Base-by-base conservation (phyloP, 2,113 vertebrate genomes). In the Osmerus mordax region DNA sequence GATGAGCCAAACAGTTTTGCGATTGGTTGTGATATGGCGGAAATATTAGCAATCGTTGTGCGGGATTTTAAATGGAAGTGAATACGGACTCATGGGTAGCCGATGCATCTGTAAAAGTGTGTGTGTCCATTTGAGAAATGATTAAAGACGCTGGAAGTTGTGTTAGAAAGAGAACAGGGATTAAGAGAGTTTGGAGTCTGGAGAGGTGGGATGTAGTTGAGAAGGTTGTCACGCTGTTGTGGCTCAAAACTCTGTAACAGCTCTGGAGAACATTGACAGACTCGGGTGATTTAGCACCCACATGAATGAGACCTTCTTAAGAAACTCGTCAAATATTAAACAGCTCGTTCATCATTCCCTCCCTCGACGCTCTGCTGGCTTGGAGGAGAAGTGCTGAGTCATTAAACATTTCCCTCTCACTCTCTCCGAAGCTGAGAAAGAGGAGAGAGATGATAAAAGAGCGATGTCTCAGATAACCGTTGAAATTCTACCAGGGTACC, bases 291-390 rank as follows among this genome's bases (percentile, higher is more conserved):
- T 77, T 75, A 74, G 15, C 15, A 70, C 75, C 63, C 3, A 5
- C 59, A 61, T 54, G 72, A 83, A 76, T 76, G 51, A 76, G 70
- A 78, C 76, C 75, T 71, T 71, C 73, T 76, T 47, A 76, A 80
- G 75, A 78, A 78, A 70, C 80, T 63, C 59, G 29, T 70, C 76
- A 81, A 75, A 78, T 78, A 81, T 83, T 76, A 78, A 74, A 80
- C 53, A 76, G 63, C 78, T 78, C 61, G 19, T 80, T 80, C 71
- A 73, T 72, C 63, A 66, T 56, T 53, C 29, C 47, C 64, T 56
- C 32, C n/a, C 29, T 25, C 19, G 67, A 71, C 64, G 71, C 19
- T 71, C 56, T 29, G 65, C 53, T 64, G 21, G 19, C 28, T 21
- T 56, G 52, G 21, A 55, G 62, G 60, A 73, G 25, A 71, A 61